Evolutionary conservation across 2,797 vertebrate genomes (phyloP).

Genomic region (Crotalus adamanteus): DNA sequence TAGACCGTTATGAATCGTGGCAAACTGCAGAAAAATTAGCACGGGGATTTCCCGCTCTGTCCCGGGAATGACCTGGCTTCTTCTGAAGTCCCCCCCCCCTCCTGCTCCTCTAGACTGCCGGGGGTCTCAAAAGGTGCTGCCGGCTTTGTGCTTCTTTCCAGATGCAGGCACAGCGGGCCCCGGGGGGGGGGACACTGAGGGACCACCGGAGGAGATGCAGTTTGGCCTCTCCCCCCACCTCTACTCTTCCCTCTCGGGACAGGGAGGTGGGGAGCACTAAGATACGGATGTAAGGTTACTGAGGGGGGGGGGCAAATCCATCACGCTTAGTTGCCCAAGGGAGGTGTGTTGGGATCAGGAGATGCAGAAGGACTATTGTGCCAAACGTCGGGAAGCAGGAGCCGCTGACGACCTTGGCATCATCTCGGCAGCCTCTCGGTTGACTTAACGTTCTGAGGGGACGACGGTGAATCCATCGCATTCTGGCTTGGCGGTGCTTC

Average conservation of each 20-base stretch:
- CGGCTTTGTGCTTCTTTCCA: neutral
- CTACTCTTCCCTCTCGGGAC: neutral
- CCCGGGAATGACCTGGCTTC: too few relatives aligned
- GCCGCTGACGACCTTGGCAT: too few relatives aligned
- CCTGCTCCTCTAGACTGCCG: too few relatives aligned
- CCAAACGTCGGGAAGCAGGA: neutral
- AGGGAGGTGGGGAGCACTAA: constrained; percentile 34
- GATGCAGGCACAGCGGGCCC: constrained; percentile 43
- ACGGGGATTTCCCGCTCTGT: accelerated
- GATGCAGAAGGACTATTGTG: neutral
- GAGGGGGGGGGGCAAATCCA: neutral
- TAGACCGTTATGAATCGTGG: neutral
- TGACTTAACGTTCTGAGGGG: neutral
- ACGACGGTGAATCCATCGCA: neutral
- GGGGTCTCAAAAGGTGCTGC: accelerated
- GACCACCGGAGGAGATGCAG: accelerated
- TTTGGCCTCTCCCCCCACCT: accelerated
- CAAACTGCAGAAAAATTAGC: neutral
- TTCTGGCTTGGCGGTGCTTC: neutral
- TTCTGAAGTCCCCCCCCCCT: neutral
- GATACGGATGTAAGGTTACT: neutral
- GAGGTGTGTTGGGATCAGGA: neutral
- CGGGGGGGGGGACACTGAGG: accelerated
- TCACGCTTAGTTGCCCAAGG: neutral
- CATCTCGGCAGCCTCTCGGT: neutral